Evolutionary conservation across 2,113 vertebrate species (phyloP).

Genomic region (Nycticebus coucang): DNA sequence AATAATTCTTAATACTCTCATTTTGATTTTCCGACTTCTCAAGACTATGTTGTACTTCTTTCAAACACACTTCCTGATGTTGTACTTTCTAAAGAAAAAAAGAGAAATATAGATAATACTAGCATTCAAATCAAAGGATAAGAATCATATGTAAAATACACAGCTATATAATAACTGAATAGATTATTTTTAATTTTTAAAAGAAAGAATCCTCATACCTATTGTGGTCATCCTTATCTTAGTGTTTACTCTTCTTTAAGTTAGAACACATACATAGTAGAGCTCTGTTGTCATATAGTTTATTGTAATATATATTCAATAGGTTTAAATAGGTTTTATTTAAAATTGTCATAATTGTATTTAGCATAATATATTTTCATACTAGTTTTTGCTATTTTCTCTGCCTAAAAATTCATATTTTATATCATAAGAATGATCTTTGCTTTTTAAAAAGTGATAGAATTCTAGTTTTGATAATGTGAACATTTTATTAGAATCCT

Average conservation of each 20-base stretch:
- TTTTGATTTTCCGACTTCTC: conserved; percentile 91
- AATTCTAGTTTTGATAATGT: conserved; percentile 32
- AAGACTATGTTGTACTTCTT: conserved; percentile 91
- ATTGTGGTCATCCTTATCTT: neutral
- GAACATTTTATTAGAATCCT: conserved; percentile 33
- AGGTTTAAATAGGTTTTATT: neutral
- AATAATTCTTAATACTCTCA: conserved; percentile 91
- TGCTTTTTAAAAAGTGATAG: neutral
- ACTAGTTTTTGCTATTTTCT: conserved; percentile 55
- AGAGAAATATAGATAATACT: conserved; percentile 62
- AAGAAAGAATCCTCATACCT: conserved; percentile 32
- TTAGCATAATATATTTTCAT: conserved; percentile 40
- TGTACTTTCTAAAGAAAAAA: conserved; percentile 86
- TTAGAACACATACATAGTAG: neutral
- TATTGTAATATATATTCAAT: neutral
- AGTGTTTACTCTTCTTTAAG: conserved; percentile 29
- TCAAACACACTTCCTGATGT: conserved; percentile 86
- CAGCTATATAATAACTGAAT: neutral
- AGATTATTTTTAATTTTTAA: neutral
- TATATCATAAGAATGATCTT: neutral
- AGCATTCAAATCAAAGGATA: conserved; percentile 15
- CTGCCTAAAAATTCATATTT: conserved; percentile 12
- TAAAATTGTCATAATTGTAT: neutral
- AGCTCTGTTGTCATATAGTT: neutral
- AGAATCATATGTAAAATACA: neutral